phyloP scores from a whole-genome alignment of 2,113 vertebrate genomes.

The Acrocephalus kingi region DNA sequence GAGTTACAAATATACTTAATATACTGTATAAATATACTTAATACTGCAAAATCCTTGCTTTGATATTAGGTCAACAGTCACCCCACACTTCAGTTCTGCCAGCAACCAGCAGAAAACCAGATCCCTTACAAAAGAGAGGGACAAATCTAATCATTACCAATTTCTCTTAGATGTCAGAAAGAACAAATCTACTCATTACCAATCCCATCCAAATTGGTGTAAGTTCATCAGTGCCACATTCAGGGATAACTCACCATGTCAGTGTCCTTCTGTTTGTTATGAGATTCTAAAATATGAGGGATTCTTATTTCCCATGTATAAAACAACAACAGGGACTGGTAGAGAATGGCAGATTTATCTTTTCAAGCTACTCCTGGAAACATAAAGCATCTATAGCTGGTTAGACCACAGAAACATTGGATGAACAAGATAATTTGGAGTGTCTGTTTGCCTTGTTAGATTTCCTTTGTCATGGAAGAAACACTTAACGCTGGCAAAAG shows the following conservation, averaged over 20 bases:
- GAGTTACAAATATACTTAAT: not conserved
- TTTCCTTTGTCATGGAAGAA: not conserved
- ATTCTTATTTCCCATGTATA: not conserved
- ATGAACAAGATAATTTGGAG: not conserved
- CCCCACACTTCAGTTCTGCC: not conserved
- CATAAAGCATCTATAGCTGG: not conserved
- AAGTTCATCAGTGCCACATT: not conserved
- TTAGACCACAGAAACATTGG: not conserved
- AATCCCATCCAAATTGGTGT: not conserved
- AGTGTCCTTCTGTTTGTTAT: not conserved
- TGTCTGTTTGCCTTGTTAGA: not conserved
- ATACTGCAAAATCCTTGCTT: not conserved
- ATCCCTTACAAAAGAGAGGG: not conserved
- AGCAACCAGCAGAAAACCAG: not conserved
- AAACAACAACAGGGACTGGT: not conserved
- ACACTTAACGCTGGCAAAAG: not conserved
- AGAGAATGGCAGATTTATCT: not conserved
- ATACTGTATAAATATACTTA: not conserved
- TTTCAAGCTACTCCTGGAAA: slow-evolving; percentile 9
- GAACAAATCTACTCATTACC: not conserved
- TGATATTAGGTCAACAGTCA: not conserved
- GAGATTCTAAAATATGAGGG: not conserved
- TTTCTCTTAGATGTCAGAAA: not conserved
- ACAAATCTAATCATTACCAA: not conserved
- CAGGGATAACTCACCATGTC: not conserved